Conservation (phyloP, 1,140 invertebrate genomes). For the Protaetia brevitarsis region DNA sequence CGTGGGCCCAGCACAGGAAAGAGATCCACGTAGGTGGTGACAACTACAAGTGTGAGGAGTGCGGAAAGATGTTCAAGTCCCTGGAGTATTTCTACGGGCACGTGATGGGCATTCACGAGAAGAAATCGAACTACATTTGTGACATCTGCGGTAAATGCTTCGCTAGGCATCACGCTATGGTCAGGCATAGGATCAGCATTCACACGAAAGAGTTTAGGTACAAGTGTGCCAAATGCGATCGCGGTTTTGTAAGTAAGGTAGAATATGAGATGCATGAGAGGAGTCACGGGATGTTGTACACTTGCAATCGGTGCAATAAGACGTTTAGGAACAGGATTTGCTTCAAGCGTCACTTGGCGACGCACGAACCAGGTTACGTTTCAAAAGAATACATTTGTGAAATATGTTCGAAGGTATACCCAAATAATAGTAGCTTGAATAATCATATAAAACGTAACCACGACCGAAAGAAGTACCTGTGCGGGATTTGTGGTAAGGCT, state of each 20-base stretch:
- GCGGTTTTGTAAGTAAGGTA: no score
- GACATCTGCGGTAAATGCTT: conserved; percentile 9
- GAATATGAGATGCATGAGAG: no score
- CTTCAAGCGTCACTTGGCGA: not conserved
- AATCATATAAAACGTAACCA: conserved; percentile 35
- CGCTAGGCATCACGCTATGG: not conserved
- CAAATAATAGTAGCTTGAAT: not conserved
- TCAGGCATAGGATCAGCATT: not conserved
- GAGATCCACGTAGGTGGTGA: not conserved
- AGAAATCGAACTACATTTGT: not conserved
- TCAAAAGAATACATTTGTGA: not conserved
- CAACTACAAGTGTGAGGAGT: not conserved
- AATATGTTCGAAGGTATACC: not conserved
- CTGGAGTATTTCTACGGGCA: not conserved
- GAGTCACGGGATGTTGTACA: no score
- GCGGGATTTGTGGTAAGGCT: conserved; percentile 68
- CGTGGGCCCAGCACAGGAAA: not conserved
- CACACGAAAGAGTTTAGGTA: not conserved
- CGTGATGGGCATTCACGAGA: not conserved
- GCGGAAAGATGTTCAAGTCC: not conserved
- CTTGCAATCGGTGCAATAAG: not conserved
- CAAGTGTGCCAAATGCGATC: no score
- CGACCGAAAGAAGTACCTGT: conserved; percentile 62
- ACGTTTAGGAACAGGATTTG: not conserved
- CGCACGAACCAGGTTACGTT: not conserved